Evolutionary conservation across 2,797 vertebrate genomes (phyloP).

Genomic region (Scolopax rusticola): DNA sequence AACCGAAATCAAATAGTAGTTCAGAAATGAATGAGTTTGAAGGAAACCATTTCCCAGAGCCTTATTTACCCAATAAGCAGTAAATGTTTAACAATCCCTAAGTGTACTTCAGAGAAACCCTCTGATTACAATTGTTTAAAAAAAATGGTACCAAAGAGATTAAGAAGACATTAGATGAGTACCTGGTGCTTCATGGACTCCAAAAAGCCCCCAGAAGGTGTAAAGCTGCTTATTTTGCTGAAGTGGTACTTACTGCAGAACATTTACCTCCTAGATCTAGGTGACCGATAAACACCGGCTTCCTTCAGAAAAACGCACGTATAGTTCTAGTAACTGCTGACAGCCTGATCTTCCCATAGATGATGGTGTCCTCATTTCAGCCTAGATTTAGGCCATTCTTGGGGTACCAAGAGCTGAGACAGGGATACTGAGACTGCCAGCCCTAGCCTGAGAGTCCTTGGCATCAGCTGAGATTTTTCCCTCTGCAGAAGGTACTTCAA

Average conservation of each 20-base stretch:
- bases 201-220: background rate
- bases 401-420: background rate
- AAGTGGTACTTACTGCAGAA: background rate
- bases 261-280: background rate
- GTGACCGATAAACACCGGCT: rapidly evolving
- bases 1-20: background rate
- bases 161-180: background rate
- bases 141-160: background rate
- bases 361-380: background rate
- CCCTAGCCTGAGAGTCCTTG: background rate
- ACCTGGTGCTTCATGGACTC: background rate
- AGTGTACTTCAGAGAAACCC: slow-evolving; percentile 26
- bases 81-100: background rate
- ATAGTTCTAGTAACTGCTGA: background rate
- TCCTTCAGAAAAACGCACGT: background rate
- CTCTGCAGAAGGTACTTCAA: background rate
- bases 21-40: background rate
- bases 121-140: slow-evolving; percentile 14
- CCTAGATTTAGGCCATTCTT: background rate
- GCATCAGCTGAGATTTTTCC: background rate
- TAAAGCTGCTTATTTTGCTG: background rate
- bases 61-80: slow-evolving; percentile 12
- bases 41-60: background rate
- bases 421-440: background rate
- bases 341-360: background rate